Conservation (phyloP, 2,113 vertebrate species). For the Orthochromis malagaraziensis region DNA sequence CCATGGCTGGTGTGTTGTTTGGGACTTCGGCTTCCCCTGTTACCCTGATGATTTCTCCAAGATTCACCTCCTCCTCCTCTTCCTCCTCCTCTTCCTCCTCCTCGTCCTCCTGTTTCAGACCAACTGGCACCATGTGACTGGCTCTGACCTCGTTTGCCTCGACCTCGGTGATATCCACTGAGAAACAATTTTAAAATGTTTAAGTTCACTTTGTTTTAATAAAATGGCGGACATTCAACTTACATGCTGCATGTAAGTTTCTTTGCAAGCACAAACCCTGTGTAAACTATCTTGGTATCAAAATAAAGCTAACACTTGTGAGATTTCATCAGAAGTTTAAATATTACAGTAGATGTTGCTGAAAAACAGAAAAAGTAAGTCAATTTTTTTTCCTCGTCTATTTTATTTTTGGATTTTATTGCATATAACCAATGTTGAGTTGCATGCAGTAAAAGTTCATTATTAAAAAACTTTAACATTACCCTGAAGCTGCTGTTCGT, state of each 20-base stretch:
- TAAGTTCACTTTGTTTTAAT: background rate
- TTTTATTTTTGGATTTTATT: too few species aligned
- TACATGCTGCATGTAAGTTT: background rate
- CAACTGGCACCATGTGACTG: background rate
- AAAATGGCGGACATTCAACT: accelerated
- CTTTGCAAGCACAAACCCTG: accelerated
- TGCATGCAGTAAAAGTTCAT: too few species aligned
- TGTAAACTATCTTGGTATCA: background rate
- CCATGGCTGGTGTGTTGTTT: background rate
- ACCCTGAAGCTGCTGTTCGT: too few species aligned
- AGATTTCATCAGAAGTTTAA: background rate
- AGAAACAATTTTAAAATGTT: accelerated
- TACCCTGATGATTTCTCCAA: background rate
- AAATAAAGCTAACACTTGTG: background rate
- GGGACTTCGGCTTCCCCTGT: background rate
- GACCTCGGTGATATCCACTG: background rate
- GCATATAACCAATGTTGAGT: too few species aligned
- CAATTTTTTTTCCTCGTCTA: too few species aligned
- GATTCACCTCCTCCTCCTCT: accelerated
- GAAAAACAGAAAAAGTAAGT: too few species aligned
- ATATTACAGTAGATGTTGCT: background rate
- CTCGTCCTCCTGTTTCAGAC: accelerated
- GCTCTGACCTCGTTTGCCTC: accelerated
- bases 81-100: accelerated
- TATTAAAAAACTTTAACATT: too few species aligned